phyloP scores from a whole-genome alignment of 1,140 invertebrate species.

The Drosophila prosaltans region DNA sequence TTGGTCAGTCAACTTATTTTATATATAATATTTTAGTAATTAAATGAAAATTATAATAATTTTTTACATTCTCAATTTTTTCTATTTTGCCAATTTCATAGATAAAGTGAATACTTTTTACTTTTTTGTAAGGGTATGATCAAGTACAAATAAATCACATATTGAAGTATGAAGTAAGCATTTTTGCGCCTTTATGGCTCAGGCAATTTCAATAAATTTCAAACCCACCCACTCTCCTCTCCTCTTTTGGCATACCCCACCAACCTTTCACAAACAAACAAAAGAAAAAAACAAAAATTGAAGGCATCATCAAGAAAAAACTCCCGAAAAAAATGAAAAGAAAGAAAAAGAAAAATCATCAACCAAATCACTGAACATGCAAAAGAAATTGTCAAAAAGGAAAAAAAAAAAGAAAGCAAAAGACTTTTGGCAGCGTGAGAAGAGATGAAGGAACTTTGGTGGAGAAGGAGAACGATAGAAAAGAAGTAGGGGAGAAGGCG shows the following conservation, averaged over 20 bases:
- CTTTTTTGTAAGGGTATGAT: not conserved
- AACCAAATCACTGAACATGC: constrained; percentile 54
- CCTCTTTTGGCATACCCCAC: not conserved
- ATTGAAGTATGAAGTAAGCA: constrained; percentile 18
- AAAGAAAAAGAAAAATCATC: constrained; percentile 58
- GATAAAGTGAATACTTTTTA: not conserved
- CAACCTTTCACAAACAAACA: not conserved
- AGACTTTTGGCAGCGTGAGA: not conserved
- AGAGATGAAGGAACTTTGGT: constrained; percentile 18
- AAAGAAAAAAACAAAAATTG: constrained; percentile 17
- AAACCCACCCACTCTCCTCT: constrained; percentile 24
- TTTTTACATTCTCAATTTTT: too few relatives aligned
- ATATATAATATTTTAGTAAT: too few relatives aligned
- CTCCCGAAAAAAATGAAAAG: constrained; percentile 4
- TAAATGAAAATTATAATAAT: too few relatives aligned
- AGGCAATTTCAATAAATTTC: constrained; percentile 51
- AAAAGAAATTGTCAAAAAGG: constrained; percentile 13
- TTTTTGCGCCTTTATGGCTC: constrained; percentile 69
- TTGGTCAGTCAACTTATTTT: too few relatives aligned
- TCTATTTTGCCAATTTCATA: too few relatives aligned
- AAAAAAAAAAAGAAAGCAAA: not conserved
- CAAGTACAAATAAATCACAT: constrained; percentile 67
- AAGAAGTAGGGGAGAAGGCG: constrained; percentile 6
- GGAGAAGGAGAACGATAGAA: constrained; percentile 17
- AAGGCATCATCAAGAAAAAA: constrained; percentile 38